These are phyloP conservation scores for Catocala sponsa DNA, from an alignment of 2,888 invertebrate species.

Conservation along the genomic window DNA sequence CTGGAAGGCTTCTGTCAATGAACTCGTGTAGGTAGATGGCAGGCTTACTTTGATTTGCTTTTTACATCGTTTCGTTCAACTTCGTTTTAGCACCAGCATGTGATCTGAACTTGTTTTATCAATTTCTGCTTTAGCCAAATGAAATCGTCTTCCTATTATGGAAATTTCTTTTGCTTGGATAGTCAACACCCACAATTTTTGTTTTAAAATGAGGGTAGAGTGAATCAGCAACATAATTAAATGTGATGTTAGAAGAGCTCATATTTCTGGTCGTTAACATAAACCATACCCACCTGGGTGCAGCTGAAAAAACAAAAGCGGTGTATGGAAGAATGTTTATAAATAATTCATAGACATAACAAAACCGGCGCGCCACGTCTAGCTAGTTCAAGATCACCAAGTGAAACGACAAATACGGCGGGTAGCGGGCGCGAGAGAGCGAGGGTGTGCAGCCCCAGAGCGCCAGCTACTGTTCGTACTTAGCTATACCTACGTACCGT, in stretches of 20 bases:
- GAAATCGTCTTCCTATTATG: too few relatives aligned
- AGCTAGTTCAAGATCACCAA: conserved; percentile 71
- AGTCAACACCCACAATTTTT: neutral
- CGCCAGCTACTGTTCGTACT: conserved; percentile 41
- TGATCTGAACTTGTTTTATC: too few relatives aligned
- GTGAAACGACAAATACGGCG: conserved; percentile 67
- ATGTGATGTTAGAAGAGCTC: conserved; percentile 15
- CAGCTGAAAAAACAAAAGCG: conserved; percentile 54
- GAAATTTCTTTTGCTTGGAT: too few relatives aligned
- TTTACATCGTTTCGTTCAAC: too few relatives aligned
- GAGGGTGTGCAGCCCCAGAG: conserved; percentile 68
- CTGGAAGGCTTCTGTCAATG: too few relatives aligned
- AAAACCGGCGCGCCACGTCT: conserved; percentile 54
- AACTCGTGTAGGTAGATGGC: too few relatives aligned
- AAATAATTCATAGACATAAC: conserved; percentile 69
- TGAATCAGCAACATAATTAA: conserved; percentile 14
- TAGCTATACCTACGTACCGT: conserved; percentile 51
- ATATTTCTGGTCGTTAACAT: conserved; percentile 23
- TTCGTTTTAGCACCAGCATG: too few relatives aligned
- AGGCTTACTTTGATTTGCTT: too few relatives aligned
- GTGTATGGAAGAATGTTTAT: conserved; percentile 58
- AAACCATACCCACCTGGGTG: conserved; percentile 35
- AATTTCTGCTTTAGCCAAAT: too few relatives aligned
- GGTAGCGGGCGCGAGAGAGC: conserved; percentile 62
- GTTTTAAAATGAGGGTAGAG: conserved; percentile 34